Evolutionary conservation across 2,113 vertebrate species (phyloP), one percentile per base, ranked within the genome.

Genomic region (Gavia stellata): DNA sequence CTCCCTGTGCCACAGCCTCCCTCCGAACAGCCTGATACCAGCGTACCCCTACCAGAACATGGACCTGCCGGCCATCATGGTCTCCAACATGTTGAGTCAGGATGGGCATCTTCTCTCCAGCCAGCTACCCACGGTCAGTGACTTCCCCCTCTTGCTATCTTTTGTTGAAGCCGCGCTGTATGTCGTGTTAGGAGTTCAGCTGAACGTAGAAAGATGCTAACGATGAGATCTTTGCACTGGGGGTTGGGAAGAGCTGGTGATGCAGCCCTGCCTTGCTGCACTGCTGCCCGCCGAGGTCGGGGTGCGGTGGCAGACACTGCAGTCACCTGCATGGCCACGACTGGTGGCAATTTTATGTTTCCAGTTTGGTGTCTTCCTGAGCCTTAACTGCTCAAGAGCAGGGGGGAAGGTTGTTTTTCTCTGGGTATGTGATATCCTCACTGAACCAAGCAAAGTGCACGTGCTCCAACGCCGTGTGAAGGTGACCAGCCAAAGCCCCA

Each of bases 41-140:
- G 98, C 99, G 0, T 99, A 99, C 63, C 98, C 99, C 77, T 99
- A 99, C 98, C 98, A 99, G 85, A 98, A 98, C 94, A 98, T 98
- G 98, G 99, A 99, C 97, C 99, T 99, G 97, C 99, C 99, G 0
- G 99, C 99, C 91, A 99, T 99, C 97, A 99, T 99, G 99, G 99
- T 99, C 96, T 99, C 99, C 95, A 99, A 99, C 98, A 99, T 99
- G 99, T 91, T 99, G 97, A 98, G 99, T 44, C 99, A 99, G 98
- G 99, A 99, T 15, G 97, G 99, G 73, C 99, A 99, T 96, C 99
- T 99, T 59, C 99, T 99, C 50, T 99, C 99, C 80, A 98, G 99
- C 97, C 99, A 99, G 96, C 99, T 99, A 96, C 99, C 99, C 96
- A 99, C 99, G 96, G 99, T 99, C 97, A 99, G 99, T 99, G 93